Base-by-base conservation (phyloP, 2,797 vertebrate species). In the Cebuella pygmaea region DNA sequence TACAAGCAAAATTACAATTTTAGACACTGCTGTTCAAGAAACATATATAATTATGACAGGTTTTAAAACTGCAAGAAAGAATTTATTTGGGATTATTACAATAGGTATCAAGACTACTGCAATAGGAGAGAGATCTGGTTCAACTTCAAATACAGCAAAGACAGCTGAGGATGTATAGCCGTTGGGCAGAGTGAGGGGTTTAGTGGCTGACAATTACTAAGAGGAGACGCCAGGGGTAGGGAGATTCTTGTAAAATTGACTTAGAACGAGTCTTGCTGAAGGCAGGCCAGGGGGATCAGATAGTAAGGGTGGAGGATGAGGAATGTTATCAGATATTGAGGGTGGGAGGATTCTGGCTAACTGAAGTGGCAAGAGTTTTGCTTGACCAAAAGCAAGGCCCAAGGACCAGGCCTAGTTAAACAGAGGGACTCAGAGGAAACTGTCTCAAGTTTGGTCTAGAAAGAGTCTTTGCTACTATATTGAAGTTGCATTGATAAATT, bases 1-100 rank as follows among this genome's bases (percentile, higher is more conserved):
- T 97, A 55, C 30, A 59, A 82, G 15, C 30, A 93, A 15, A 90
- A 85, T 84, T 96, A 87, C 57, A 93, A 55, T 90, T 90, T 95
- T 88, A 90, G 59, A 55, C 75, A 76, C 7, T 39, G 82, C 9
- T 85, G 17, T 86, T 67, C 80, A 24, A 86, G 52, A 72, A 50
- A 78, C 79, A 30, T 33, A n/a, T 33, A 64, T 41, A 82, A 57
- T 61, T 80, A 19, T 52, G n/a, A 55, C 26, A 39, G 17, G 44
- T 82, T 6, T 50, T 72, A 44, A 74, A 92, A 76, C 50, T 72
- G 3, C 20, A 61, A 30, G n/a, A 67, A 75, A 67, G 27, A 57
- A 7, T 36, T 72, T 75, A 39, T 81, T 79, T n/a, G 26, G 22
- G 20, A 22, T 26, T 8, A 9, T 39, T 55, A 11, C 24, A 86